Percentiles rank a stretch among this genome's conserved stretches.
phyloP scores from a whole-genome alignment of 2,113 vertebrate genomes.

The Poicephalus gulielmi region DNA sequence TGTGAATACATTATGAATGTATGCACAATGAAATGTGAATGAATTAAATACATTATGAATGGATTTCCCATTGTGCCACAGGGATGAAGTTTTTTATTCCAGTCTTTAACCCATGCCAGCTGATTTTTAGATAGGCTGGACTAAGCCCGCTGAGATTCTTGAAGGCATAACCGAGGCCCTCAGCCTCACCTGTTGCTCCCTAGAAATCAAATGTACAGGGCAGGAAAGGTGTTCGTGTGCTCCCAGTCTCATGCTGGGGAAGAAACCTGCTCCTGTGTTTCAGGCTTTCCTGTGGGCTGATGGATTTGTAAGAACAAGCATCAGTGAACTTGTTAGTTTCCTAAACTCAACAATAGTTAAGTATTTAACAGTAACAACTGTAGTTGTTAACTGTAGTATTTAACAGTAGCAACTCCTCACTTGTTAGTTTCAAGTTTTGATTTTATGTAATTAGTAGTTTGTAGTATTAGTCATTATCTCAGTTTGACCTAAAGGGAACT shows the following conservation, averaged over 20 bases:
- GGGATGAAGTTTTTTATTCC: not conserved
- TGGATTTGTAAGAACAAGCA: not conserved
- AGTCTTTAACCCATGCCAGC: not conserved
- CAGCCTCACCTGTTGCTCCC: not conserved
- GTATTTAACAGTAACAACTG: too few relatives aligned
- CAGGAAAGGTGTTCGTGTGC: not conserved
- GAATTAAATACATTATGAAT: not conserved
- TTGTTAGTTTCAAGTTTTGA: not conserved
- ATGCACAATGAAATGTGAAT: not conserved
- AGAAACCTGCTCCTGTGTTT: not conserved
- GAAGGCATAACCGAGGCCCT: not conserved
- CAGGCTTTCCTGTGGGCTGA: not conserved
- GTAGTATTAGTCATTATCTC: not conserved
- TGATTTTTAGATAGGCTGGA: not conserved
- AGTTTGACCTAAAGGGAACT: not conserved
- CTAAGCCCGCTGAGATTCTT: not conserved
- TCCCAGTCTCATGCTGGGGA: not conserved
- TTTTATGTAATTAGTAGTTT: not conserved
- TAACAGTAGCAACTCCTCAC: not conserved
- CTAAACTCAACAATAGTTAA: too few relatives aligned
- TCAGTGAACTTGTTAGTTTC: not conserved
- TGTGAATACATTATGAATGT: not conserved
- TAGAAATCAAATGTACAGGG: not conserved
- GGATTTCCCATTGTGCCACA: not conserved
- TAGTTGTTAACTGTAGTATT: too few relatives aligned